Evolutionary conservation across 1,140 invertebrate genomes (phyloP), one percentile per base, ranked within the genome.

Genomic region (Pseudomyrmex pallidus): DNA sequence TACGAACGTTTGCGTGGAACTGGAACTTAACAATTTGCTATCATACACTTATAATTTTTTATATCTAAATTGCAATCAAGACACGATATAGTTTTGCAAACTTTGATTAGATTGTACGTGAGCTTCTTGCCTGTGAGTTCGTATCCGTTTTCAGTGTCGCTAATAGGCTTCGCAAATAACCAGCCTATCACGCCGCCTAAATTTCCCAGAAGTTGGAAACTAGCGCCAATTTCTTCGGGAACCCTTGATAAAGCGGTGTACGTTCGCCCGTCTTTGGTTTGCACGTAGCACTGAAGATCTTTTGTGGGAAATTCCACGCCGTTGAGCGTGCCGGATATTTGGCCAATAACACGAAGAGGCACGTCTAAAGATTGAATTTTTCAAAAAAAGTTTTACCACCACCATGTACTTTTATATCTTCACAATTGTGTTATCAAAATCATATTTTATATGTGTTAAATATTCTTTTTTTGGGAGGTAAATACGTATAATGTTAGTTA

Each of bases 261-360:
- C 2, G 97, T 96, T 80, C 98, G 95, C 2, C 98, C 98, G 91
- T 99, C 98, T 13, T 95, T 95, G 3, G 98, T 97, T 2, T 98
- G 97, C 0, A 99, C 96, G 92, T 99, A 99, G 0, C 98, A 97
- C 94, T 99, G 98, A 67, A 99, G 94, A 91, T 98, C 97, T n/a
- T 97, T 95, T 52, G 97, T 95, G 12, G 96, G 95, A 2, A 99
- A 94, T 17, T 95, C 92, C 35, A 97, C 92, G 20, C 96, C 96
- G 91, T 99, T 99, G 0, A 99, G 92, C 68, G 91, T 95, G 10
- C 98, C 98, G 72, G 95, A 95, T 1, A 99, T 94, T 93, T 97
- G 97, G 1, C 98, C 98, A 82, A 97, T 97, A 0, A 99, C 96
- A 90, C 98, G 95, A 64, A 98, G 95, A 0, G 98, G 97, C 2